Evolutionary conservation across 2,888 invertebrate genomes (phyloP), one percentile per base, ranked within the genome.

Genomic region (Endotricha flammealis): DNA sequence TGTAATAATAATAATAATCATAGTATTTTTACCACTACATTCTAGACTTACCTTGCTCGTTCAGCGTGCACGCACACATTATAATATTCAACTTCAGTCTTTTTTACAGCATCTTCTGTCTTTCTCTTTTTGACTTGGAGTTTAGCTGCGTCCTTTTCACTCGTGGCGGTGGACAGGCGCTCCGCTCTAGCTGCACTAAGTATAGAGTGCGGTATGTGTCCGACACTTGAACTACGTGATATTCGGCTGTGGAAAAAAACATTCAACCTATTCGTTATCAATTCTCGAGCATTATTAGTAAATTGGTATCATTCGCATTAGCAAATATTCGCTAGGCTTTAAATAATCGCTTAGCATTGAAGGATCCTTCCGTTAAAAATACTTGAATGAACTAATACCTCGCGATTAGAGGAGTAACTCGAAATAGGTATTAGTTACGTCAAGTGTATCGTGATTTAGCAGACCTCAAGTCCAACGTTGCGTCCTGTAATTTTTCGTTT

Each of bases 41-140:
- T n/a, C n/a, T n/a, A n/a, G n/a, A n/a, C 20, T 49, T 87, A 93
- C 90, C 95, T 91, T 11, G 96, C 92, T 55, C 96, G 88, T 82
- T 98, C 98, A 16, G 97, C 94, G 54, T 96, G 91, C 46, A 97
- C 93, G 64, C 96, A 96, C 32, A 94, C 90, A 46, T 95, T 95
- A 64, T 97, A 97, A 78, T 97, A 98, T 64, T 97, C 96, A 42
- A 95, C 93, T 79, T 97, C 97, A 32, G 96, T 94, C 69, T 96
- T 94, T 64, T 95, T 93, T 17, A 97, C 94, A 3, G 94, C 91
- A 63, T 97, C 96, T 76, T 96, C 95, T 12, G 95, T 94, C 79
- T 97, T 96, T 51, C 93, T 90, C 62, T 95, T 92, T 66, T 97
- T 96, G 40, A 93, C 91, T 73, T 96, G 96, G 64, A 97, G 77